Evolutionary conservation across 2,888 invertebrate genomes (phyloP).

Genomic region (Drosophila peninsularis): DNA sequence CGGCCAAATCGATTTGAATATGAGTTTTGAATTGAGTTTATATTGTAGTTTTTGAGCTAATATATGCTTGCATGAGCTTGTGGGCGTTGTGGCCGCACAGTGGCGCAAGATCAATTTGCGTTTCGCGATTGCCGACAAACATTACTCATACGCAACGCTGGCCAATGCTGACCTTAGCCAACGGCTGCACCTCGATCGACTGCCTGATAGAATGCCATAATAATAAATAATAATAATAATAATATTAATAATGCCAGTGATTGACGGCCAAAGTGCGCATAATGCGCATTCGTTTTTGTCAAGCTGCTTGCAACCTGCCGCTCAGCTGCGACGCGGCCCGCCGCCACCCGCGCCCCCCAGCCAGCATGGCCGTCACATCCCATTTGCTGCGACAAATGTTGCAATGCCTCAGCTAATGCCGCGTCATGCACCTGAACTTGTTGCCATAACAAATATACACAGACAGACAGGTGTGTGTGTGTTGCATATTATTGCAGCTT

Average conservation of each 20-base stretch:
- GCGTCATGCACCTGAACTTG: constrained; percentile 62
- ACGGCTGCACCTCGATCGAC: constrained; percentile 58
- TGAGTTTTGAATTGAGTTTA: constrained; percentile 19
- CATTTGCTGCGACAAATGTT: constrained; percentile 64
- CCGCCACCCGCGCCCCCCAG: not conserved
- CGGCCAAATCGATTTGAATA: constrained; percentile 46
- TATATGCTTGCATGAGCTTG: constrained; percentile 18
- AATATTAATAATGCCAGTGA: constrained; percentile 38
- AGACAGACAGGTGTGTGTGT: not conserved
- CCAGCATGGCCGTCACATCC: constrained; percentile 50
- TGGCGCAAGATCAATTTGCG: constrained; percentile 37
- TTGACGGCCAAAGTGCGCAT: constrained; percentile 40
- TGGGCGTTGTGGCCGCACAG: constrained; percentile 49
- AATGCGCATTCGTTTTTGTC: constrained; percentile 35
- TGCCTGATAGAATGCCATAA: constrained; percentile 33
- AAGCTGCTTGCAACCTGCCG: constrained; percentile 17
- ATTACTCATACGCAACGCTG: constrained; percentile 64
- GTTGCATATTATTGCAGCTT: constrained; percentile 26
- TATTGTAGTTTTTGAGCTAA: constrained; percentile 20
- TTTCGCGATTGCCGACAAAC: constrained; percentile 6
- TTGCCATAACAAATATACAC: constrained; percentile 21
- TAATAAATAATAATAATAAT: not conserved
- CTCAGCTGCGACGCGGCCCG: not conserved
- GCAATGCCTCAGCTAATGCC: constrained; percentile 55
- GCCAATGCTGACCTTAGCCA: constrained; percentile 56